phyloP scores from a whole-genome alignment of 2,797 vertebrate genomes.

The Etheostoma perlongum region DNA sequence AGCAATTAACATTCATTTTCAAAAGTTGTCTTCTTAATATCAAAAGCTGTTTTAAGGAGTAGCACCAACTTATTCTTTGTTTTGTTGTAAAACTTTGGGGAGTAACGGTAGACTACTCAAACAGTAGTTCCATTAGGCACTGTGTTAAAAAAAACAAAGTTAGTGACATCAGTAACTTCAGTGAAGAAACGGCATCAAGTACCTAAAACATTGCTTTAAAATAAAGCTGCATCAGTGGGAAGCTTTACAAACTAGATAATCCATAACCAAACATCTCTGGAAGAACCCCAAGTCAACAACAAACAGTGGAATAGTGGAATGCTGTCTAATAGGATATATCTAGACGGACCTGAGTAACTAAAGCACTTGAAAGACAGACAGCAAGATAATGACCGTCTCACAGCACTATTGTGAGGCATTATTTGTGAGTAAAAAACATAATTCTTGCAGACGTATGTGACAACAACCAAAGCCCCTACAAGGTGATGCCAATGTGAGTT shows the following conservation, averaged over 20 bases:
- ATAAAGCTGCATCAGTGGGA: constrained; percentile 37
- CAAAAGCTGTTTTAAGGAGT: constrained; percentile 56
- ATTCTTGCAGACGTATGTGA: constrained; percentile 41
- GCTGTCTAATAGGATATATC: constrained; percentile 56
- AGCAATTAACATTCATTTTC: constrained; percentile 42
- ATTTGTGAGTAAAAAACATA: constrained; percentile 54
- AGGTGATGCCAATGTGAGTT: constrained; percentile 32
- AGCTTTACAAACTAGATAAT: constrained; percentile 56
- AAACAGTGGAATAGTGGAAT: constrained; percentile 65
- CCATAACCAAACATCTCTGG: constrained; percentile 56
- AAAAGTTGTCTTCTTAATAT: constrained; percentile 42
- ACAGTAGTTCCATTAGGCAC: constrained; percentile 77
- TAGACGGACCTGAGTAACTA: constrained; percentile 80
- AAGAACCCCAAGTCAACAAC: constrained; percentile 42
- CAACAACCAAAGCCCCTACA: constrained; percentile 19
- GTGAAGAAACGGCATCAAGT: constrained; percentile 31
- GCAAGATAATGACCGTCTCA: constrained; percentile 39
- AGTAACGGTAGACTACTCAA: constrained; percentile 54
- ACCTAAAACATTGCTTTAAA: constrained; percentile 42
- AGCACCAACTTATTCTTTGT: constrained; percentile 77
- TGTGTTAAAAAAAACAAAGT: constrained; percentile 56
- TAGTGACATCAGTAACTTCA: constrained; percentile 71
- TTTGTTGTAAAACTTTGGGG: constrained; percentile 56
- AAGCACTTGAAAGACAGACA: constrained; percentile 79
- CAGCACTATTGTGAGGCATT: constrained; percentile 62